A percentile compares a stretch with the other conserved stretches of the same genome.
These are phyloP conservation scores for Cisticola juncidis DNA, from an alignment of 2,113 vertebrate genomes.

Conservation along the genomic window DNA sequence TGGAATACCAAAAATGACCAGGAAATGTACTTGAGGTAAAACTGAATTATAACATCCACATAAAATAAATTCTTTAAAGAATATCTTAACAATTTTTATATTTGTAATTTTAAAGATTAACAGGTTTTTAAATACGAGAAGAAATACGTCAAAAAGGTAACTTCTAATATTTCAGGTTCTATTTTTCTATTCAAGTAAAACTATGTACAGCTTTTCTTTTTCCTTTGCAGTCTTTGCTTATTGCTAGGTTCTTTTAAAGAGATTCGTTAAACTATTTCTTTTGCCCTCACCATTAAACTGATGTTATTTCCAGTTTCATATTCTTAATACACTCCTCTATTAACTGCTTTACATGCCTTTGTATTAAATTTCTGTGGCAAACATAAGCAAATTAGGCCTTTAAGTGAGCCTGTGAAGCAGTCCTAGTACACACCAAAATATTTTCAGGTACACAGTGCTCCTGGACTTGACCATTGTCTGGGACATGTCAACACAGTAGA, in stretches of 20 bases:
- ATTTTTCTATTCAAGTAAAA: not conserved
- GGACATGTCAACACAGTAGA: not conserved
- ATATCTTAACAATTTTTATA: not conserved
- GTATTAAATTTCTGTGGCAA: not conserved
- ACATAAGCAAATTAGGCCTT: not conserved
- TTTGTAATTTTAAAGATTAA: not conserved
- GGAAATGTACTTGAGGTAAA: not conserved
- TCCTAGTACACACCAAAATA: not conserved
- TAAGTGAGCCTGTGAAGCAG: not conserved
- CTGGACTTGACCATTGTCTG: not conserved
- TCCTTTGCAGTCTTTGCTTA: not conserved
- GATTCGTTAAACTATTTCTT: not conserved
- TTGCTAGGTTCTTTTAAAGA: not conserved
- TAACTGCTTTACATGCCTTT: not conserved
- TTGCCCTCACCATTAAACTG: not conserved
- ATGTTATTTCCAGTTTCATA: not conserved
- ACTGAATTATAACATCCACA: not conserved
- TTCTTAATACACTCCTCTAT: not conserved
- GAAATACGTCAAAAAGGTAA: not conserved
- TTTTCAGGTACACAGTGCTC: not conserved
- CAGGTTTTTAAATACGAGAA: not conserved
- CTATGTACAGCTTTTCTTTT: not conserved
- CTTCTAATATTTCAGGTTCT: not conserved
- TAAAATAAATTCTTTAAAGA: not conserved
- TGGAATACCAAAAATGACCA: not conserved